Conservation (phyloP, 2,797 vertebrate species). For the Crax fasciolata region DNA sequence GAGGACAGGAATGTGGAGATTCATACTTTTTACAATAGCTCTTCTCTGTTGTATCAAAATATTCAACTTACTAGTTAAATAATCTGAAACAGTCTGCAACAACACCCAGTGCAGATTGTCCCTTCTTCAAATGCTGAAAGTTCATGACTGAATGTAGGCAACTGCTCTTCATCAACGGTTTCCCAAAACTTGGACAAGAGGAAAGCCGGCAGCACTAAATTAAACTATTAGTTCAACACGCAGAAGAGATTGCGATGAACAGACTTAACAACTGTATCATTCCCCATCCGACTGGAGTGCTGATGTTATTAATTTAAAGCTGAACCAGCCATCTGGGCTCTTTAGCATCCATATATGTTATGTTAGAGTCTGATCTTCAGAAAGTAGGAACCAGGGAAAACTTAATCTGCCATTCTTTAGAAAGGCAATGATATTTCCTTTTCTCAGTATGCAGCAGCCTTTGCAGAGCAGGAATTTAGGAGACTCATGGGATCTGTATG, state of each 20-base stretch:
- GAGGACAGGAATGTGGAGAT: background rate
- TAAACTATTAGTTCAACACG: background rate
- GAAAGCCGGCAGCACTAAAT: background rate
- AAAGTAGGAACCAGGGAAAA: slow-evolving; percentile 49
- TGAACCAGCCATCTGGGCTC: background rate
- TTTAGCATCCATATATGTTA: slow-evolving; percentile 33
- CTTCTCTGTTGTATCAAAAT: background rate
- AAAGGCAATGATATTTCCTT: slow-evolving; percentile 32
- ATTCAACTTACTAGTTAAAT: background rate
- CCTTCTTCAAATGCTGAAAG: background rate
- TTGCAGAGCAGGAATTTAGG: slow-evolving; percentile 55
- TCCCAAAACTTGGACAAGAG: background rate
- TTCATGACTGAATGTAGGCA: background rate
- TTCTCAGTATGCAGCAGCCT: slow-evolving; percentile 12
- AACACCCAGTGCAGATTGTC: background rate
- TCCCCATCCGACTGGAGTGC: background rate
- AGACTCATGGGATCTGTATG: slow-evolving; percentile 34
- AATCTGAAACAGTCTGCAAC: background rate
- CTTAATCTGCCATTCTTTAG: slow-evolving; percentile 35
- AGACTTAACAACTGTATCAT: background rate
- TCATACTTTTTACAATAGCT: background rate
- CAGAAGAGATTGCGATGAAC: background rate
- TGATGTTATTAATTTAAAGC: slow-evolving; percentile 22
- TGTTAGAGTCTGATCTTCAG: background rate
- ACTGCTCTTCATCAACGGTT: background rate